Evolutionary conservation across 2,888 invertebrate species (phyloP).

Genomic region (Siphonodentalium dalli): DNA sequence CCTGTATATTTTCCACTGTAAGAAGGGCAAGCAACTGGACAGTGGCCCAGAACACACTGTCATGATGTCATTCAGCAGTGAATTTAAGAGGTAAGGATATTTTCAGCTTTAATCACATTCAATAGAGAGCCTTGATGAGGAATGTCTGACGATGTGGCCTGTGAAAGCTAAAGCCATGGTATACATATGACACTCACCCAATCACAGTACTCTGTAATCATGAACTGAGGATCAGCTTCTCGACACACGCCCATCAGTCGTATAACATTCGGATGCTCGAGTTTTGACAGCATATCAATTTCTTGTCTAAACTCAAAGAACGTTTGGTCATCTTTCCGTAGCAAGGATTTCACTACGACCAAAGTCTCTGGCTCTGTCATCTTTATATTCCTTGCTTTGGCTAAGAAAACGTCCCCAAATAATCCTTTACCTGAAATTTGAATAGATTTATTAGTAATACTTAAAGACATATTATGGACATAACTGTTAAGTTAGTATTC

Average conservation of each 20-base stretch:
- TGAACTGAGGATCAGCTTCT: slow-evolving; percentile 79
- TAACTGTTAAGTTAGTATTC: too few species aligned
- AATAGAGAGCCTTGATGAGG: too few species aligned
- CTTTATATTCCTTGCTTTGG: slow-evolving; percentile 70
- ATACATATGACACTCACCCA: too few species aligned
- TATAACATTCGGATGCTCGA: slow-evolving; percentile 82
- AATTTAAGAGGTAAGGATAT: too few species aligned
- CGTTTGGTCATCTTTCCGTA: slow-evolving; percentile 54
- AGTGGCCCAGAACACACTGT: too few species aligned
- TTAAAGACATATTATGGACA: too few species aligned
- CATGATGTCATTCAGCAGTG: too few species aligned
- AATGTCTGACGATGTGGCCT: too few species aligned
- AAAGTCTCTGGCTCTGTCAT: slow-evolving; percentile 56
- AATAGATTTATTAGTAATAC: neutral
- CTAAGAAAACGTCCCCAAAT: slow-evolving; percentile 89
- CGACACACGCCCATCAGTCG: slow-evolving; percentile 81
- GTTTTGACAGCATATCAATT: slow-evolving; percentile 82
- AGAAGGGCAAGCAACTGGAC: too few species aligned
- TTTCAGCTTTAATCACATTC: too few species aligned
- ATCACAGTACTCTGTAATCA: slow-evolving; percentile 90
- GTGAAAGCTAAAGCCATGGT: too few species aligned
- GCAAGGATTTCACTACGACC: slow-evolving; percentile 63
- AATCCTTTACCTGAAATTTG: slow-evolving; percentile 84
- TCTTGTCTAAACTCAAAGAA: slow-evolving; percentile 82
- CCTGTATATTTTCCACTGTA: too few species aligned